These are phyloP conservation scores for Urechis unicinctus DNA, from an alignment of 2,888 invertebrate genomes.

Conservation along the genomic window DNA sequence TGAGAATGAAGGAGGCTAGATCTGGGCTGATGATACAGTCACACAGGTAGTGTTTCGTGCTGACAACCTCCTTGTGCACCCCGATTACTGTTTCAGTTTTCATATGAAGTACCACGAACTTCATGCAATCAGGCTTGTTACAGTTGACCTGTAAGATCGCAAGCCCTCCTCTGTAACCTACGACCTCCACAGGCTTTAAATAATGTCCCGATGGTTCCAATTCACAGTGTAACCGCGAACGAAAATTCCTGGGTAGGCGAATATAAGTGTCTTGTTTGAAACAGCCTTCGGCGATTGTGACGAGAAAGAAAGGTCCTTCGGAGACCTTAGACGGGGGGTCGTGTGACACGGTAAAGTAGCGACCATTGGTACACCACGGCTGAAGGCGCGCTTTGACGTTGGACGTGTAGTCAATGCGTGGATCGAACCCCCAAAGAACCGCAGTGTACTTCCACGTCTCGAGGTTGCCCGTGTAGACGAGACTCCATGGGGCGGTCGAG, in stretches of 20 bases:
- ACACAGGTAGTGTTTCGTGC: constrained; percentile 22
- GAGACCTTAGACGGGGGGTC: constrained; percentile 17
- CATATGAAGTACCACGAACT: constrained; percentile 26
- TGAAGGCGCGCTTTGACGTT: constrained; percentile 24
- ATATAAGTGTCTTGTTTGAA: constrained; percentile 24
- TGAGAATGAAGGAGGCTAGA: constrained; percentile 23
- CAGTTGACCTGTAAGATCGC: constrained; percentile 20
- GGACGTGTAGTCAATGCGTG: constrained; percentile 24
- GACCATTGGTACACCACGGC: constrained; percentile 25
- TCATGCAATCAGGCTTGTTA: constrained; percentile 11
- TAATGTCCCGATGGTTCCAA: constrained; percentile 24
- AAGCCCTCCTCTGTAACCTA: constrained; percentile 25
- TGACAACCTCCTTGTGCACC: constrained; percentile 18
- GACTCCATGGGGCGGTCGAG: neutral
- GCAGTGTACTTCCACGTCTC: constrained; percentile 24
- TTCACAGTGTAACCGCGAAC: constrained; percentile 18
- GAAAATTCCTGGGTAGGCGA: constrained; percentile 21
- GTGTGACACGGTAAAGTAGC: constrained; percentile 18
- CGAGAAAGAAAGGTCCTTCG: constrained; percentile 19
- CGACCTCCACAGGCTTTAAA: constrained; percentile 24
- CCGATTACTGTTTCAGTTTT: constrained; percentile 23
- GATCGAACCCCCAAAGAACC: constrained; percentile 26
- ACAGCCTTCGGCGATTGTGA: constrained; percentile 23
- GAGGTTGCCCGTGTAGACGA: constrained; percentile 11
- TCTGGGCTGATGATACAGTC: constrained; percentile 27